Conservation (phyloP, 2,797 vertebrate genomes). For the Notolepis coatsorum region DNA sequence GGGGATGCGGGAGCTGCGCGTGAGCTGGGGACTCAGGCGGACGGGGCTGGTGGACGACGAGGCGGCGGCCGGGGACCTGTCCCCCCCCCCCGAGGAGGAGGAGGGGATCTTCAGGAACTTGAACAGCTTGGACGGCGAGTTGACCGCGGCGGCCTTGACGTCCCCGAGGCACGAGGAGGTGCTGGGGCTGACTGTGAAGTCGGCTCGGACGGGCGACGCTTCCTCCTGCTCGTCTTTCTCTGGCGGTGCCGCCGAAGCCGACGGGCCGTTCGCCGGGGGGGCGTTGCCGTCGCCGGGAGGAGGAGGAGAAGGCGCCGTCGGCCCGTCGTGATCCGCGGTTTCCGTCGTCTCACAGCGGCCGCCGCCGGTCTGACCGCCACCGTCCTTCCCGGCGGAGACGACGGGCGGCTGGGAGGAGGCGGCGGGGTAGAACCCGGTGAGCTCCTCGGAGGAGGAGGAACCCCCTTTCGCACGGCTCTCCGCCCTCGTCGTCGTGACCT, state of each 20-base stretch:
- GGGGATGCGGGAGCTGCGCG: slow-evolving; percentile 91
- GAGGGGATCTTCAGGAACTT: slow-evolving; percentile 92
- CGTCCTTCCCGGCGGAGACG: slow-evolving; percentile 61
- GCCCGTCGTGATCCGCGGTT: slow-evolving; percentile 59
- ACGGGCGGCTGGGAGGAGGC: slow-evolving; percentile 50
- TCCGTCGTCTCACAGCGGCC: slow-evolving; percentile 58
- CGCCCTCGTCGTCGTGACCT: slow-evolving; percentile 20
- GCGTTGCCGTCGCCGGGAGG: slow-evolving; percentile 34
- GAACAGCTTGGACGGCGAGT: slow-evolving; percentile 89
- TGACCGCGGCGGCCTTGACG: slow-evolving; percentile 81
- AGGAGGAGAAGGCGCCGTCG: slow-evolving; percentile 51
- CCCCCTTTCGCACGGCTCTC: slow-evolving; percentile 39
- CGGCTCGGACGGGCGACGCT: slow-evolving; percentile 70
- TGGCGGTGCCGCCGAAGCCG: too few relatives aligned
- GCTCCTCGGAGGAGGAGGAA: slow-evolving; percentile 53
- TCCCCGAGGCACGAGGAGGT: slow-evolving; percentile 81
- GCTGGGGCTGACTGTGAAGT: slow-evolving; percentile 79
- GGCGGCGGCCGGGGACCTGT: slow-evolving; percentile 79
- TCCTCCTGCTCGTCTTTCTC: slow-evolving; percentile 69
- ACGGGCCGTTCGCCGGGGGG: slow-evolving; percentile 47
- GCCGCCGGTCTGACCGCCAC: slow-evolving; percentile 36
- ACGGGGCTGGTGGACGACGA: slow-evolving; percentile 77
- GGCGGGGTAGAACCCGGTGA: slow-evolving; percentile 52
- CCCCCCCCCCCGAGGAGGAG: too few relatives aligned
- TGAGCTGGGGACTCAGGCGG: slow-evolving; percentile 92